Conservation (phyloP, 2,113 vertebrate species). For the Odobenus rosmarus region DNA sequence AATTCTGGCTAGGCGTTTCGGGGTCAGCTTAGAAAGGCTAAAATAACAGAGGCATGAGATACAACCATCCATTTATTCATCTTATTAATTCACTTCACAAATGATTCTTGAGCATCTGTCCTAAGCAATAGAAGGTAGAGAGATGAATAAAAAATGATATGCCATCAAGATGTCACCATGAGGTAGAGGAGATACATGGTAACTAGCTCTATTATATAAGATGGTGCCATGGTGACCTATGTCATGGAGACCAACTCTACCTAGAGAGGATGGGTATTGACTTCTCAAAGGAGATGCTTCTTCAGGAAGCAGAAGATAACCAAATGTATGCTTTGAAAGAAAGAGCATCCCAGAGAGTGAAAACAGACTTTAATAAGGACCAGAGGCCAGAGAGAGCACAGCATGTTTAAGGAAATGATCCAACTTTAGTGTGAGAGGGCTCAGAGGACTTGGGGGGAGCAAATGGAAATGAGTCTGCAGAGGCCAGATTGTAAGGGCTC, state of each 20-base stretch:
- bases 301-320: not conserved
- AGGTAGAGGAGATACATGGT: not conserved
- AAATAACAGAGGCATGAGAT: not conserved
- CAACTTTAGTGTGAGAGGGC: not conserved
- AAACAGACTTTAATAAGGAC: not conserved
- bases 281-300: not conserved
- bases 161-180: not conserved
- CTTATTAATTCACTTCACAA: not conserved
- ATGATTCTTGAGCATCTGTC: not conserved
- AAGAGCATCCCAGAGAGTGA: not conserved
- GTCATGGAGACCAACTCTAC: not conserved
- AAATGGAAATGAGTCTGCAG: not conserved
- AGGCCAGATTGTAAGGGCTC: not conserved
- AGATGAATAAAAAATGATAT: not conserved
- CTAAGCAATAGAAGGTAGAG: not conserved
- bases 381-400: not conserved
- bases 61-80: not conserved
- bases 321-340: not conserved
- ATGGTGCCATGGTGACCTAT: not conserved
- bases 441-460: not conserved
- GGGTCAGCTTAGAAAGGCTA: not conserved
- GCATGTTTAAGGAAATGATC: not conserved
- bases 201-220: not conserved
- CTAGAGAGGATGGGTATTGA: not conserved
- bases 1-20: not conserved